Evolutionary conservation across 2,113 vertebrate species (phyloP), one percentile per base, ranked within the genome.

Genomic region (Ceyx melanurus): DNA sequence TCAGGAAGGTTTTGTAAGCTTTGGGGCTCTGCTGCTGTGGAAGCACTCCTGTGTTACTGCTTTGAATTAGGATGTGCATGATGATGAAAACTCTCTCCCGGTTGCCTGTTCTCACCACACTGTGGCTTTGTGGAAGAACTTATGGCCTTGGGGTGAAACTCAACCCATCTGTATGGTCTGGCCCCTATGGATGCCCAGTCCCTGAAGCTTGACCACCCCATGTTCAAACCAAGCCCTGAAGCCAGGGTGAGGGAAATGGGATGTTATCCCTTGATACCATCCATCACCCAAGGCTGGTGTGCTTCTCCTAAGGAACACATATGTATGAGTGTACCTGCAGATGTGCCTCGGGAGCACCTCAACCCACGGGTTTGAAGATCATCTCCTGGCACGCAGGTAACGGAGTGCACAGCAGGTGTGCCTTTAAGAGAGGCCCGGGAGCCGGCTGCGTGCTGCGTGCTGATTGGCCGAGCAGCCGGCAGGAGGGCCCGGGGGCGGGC

Each of bases 391-490:
- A 10, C 1, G 13, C 43, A 0, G 23, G 26, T 10, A 13, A 8
- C 53, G 0, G 23, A 6, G 15, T 2, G 15, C 2, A 2, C 35
- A 15, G 20, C 2, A 10, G 15, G 5, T 5, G 90, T 64, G 11
- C 82, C 80, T 93, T 96, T 95, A 93, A 96, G 88, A 88, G 76
- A 5, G 33, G 8, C 6, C 31, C 9, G 15, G 5, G 68, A 33
- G 65, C 19, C 11, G 71, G 48, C 40, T 10, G 58, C 58, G 18
- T 77, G 35, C 15, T 22, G 81, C 23, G 4, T 70, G 43, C 77
- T 95, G 93, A 95, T 96, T 95, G 93, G 94, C 5, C 58, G 51
- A 60, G 15, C 15, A 29, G 20, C 29, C 31, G 42, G 86, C 14
- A 31, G 53, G 58, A 64, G 80, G 54, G 37, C 9, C 10, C 6